phyloP scores from a whole-genome alignment of 2,888 invertebrate species.

The Neoascia interrupta region DNA sequence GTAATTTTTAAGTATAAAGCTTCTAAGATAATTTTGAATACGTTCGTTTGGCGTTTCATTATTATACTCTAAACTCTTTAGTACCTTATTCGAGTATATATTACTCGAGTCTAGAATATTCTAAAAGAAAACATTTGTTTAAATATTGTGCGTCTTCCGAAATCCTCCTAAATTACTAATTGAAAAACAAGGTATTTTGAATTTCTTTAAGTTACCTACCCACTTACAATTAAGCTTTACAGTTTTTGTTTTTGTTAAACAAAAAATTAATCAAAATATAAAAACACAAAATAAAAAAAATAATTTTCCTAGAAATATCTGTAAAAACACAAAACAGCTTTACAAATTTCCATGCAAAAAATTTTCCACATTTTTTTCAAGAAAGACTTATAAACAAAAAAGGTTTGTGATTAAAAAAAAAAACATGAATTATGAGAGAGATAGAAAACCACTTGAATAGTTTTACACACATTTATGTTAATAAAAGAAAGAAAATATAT shows the following conservation, averaged over 20 bases:
- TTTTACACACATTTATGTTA: slow-evolving; percentile 55
- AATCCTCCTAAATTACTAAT: too few relatives aligned
- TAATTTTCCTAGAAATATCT: slow-evolving; percentile 8
- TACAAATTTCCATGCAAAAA: slow-evolving; percentile 78
- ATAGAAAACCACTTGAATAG: slow-evolving; percentile 30
- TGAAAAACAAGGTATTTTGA: too few relatives aligned
- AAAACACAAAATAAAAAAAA: not conserved
- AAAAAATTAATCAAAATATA: slow-evolving; percentile 15
- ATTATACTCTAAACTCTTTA: too few relatives aligned
- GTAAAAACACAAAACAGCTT: slow-evolving; percentile 71
- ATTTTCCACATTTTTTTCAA: slow-evolving; percentile 77
- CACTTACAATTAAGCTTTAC: not conserved
- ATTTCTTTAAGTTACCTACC: too few relatives aligned
- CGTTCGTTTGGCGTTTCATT: too few relatives aligned
- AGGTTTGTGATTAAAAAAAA: not conserved
- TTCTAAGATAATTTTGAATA: too few relatives aligned
- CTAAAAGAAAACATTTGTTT: too few relatives aligned
- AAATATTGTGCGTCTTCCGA: too few relatives aligned
- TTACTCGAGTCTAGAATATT: too few relatives aligned
- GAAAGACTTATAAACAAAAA: slow-evolving; percentile 16
- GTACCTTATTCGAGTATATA: too few relatives aligned
- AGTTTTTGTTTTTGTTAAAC: slow-evolving; percentile 39
- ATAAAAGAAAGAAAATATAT: slow-evolving; percentile 2
- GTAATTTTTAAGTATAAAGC: too few relatives aligned
- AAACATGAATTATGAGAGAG: slow-evolving; percentile 16